phyloP scores from a whole-genome alignment of 1,140 invertebrate species.

The Triops longicaudatus region DNA sequence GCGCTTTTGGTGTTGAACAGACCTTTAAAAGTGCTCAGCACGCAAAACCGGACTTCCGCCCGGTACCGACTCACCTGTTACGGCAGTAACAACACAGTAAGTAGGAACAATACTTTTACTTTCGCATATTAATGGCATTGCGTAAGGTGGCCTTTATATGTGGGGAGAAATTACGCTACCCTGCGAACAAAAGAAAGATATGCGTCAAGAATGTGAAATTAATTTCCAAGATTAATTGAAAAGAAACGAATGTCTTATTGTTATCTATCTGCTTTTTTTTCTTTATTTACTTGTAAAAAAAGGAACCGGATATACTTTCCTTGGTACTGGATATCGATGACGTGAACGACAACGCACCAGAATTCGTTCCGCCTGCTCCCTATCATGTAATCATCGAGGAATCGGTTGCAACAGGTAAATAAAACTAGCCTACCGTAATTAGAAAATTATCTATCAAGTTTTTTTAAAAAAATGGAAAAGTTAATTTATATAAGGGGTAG shows the following conservation, averaged over 20 bases:
- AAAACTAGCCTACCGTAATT: too few relatives aligned
- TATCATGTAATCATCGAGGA: constrained; percentile 70
- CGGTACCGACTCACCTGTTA: background rate
- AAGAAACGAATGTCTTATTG: background rate
- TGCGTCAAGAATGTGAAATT: too few relatives aligned
- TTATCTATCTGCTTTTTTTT: background rate
- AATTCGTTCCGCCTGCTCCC: constrained; percentile 58
- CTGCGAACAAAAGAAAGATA: too few relatives aligned
- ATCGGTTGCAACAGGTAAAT: constrained; percentile 60
- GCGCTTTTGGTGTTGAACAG: background rate
- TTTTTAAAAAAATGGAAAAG: too few relatives aligned
- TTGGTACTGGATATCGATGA: constrained; percentile 50
- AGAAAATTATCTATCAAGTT: too few relatives aligned
- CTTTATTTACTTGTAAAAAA: background rate
- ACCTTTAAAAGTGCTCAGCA: background rate
- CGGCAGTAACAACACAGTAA: background rate
- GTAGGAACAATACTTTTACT: background rate
- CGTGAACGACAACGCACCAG: constrained; percentile 73
- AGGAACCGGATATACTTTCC: constrained; percentile 11
- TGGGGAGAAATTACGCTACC: too few relatives aligned
- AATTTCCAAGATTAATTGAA: background rate
- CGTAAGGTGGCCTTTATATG: too few relatives aligned
- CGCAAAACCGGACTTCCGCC: constrained; percentile 4
- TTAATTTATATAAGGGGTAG: too few relatives aligned
- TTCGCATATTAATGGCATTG: too few relatives aligned